Evolutionary conservation across 2,888 invertebrate genomes (phyloP).

Genomic region (Portevinia maculata): DNA sequence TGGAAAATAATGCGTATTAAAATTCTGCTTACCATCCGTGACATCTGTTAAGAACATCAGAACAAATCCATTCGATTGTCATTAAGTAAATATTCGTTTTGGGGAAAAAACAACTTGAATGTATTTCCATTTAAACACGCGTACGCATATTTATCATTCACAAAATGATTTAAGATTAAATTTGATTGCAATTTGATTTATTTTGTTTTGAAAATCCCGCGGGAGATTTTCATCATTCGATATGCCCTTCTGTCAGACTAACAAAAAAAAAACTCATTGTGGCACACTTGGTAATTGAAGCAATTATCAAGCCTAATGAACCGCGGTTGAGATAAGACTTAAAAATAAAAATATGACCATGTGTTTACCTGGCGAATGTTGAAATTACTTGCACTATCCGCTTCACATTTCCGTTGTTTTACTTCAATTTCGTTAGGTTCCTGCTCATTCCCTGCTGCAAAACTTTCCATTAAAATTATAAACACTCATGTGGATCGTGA

Average conservation of each 20-base stretch:
- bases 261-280: background rate
- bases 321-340: constrained; percentile 11
- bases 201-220: background rate
- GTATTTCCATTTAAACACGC: constrained; percentile 7
- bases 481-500: constrained; percentile 51
- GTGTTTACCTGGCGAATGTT: constrained; percentile 64
- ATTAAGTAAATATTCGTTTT: background rate
- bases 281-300: background rate
- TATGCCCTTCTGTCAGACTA: background rate
- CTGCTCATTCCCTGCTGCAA: constrained; percentile 73
- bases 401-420: constrained; percentile 65
- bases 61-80: constrained; percentile 2
- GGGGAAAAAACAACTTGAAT: background rate
- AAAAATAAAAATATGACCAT: constrained; percentile 28
- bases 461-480: constrained; percentile 77
- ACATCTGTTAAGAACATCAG: background rate
- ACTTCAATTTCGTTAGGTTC: constrained; percentile 49
- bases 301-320: constrained; percentile 8
- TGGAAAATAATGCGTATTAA: constrained; percentile 14
- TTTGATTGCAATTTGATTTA: background rate
- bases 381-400: constrained; percentile 79
- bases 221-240: background rate
- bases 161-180: background rate
- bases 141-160: background rate
- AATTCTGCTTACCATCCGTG: constrained; percentile 1